Conservation (phyloP, 2,888 invertebrate species). For the Andrena bicolor region DNA sequence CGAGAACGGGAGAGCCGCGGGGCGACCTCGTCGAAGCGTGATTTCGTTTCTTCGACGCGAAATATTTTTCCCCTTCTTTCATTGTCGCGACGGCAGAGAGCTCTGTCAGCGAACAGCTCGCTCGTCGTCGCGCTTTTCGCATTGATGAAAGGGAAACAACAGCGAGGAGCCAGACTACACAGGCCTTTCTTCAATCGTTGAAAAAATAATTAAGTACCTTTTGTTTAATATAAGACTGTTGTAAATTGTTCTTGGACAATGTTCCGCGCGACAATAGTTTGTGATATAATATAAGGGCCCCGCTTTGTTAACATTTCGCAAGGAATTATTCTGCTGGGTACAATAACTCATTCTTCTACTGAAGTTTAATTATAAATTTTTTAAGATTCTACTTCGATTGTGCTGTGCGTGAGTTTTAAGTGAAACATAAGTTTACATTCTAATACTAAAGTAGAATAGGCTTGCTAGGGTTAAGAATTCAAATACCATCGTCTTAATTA, state of each 20-base stretch:
- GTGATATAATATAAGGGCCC: neutral
- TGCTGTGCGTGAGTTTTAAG: too few relatives aligned
- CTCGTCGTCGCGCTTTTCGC: neutral
- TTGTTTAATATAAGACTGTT: neutral
- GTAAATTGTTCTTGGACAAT: neutral
- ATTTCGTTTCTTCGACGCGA: constrained; percentile 22
- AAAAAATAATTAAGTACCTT: constrained; percentile 21
- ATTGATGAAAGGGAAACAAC: neutral
- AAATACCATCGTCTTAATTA: too few relatives aligned
- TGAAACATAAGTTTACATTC: too few relatives aligned
- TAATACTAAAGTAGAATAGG: too few relatives aligned
- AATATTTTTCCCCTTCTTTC: constrained; percentile 13
- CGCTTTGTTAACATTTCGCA: neutral
- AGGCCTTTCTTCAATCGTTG: neutral
- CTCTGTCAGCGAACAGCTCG: neutral
- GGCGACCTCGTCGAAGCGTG: constrained; percentile 29
- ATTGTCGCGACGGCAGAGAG: constrained; percentile 1
- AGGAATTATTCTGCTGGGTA: neutral
- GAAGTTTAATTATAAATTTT: too few relatives aligned
- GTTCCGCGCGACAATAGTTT: neutral
- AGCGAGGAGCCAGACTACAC: neutral
- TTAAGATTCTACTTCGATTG: too few relatives aligned
- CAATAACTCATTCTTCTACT: too few relatives aligned
- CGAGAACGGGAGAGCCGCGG: constrained; percentile 12
- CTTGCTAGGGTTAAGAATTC: too few relatives aligned